Evolutionary conservation across 2,888 invertebrate genomes (phyloP), one percentile per base, ranked within the genome.

Genomic region (Bruchidius siliquastri): DNA sequence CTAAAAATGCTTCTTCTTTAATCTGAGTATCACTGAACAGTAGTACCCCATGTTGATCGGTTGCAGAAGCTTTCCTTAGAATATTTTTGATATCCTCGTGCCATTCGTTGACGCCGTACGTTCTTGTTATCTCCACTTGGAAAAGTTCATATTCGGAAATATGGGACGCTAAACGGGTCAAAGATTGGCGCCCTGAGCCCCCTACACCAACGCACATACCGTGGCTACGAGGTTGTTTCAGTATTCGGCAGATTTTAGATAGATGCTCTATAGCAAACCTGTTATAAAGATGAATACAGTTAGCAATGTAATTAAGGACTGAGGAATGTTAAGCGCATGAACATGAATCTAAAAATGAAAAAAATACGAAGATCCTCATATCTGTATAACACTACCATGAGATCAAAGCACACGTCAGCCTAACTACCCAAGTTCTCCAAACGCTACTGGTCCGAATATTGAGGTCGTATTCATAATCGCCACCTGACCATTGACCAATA

Each of bases 241-340:
- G 88, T 83, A 98, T 94, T 78, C 97, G 93, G 82, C 94, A 93
- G 80, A 98, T 93, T 80, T 95, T 92, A 0, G 97, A 96, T 81
- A 98, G 90, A 88, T 98, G 98, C 88, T 98, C 97, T 79, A 98
- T 91, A 0, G 97, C 97, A 87, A 96, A 98, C 84, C 97, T 96
- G 82, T 22, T 82, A 78, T 2, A 73, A 68, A 78, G 26, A 30
- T n/a, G n/a, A n/a, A n/a, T n/a, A n/a, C n/a, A n/a, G n/a, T n/a
- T n/a, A n/a, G n/a, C n/a, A n/a, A n/a, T n/a, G n/a, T n/a, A n/a
- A n/a, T n/a, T n/a, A n/a, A n/a, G n/a, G n/a, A n/a, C n/a, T n/a
- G n/a, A n/a, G n/a, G n/a, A n/a, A n/a, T n/a, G n/a, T n/a, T n/a
- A n/a, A n/a, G n/a, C n/a, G n/a, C n/a, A n/a, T n/a, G n/a, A n/a